Evolutionary conservation across 1,140 invertebrate genomes (phyloP), one percentile per base, ranked within the genome.

Genomic region (Yoshiicerus persimilis): DNA sequence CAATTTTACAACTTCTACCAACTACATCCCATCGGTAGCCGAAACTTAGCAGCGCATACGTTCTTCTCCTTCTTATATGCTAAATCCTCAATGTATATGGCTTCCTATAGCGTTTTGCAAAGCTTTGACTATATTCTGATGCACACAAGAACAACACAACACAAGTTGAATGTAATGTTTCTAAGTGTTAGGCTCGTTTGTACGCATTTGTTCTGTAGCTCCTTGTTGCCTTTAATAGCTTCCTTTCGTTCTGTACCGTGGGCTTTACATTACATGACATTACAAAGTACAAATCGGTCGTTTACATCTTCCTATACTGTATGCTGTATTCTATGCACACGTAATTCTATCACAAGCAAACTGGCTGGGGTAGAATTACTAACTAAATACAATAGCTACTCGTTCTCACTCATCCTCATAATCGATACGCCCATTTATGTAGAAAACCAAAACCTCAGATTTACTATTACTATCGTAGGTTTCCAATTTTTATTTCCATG

Each of bases 1-100:
- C 75, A 80, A 80, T 80, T 80, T 80, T 80, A 80, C 75, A 80
- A 25, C 34, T 20, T n/a, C 75, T n/a, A n/a, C n/a, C n/a, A n/a
- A n/a, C n/a, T 80, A 38, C 75, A 80, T 80, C 34, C 38, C 75
- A 80, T 80, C 75, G 75, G 75, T 36, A 80, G 75, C 66, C 27
- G 66, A 70, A 70, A 30, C 23, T 70, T 70, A 30, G 30, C 25
- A 30, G 25, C 27, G 25, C 10, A 32, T 30, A 70, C 66, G n/a
- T n/a, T n/a, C n/a, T n/a, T 56, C 13, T 56, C 13, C 47, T 5
- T 56, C 47, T 16, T 56, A n/a, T 56, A 56, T n/a, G 20, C 47
- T n/a, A n/a, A 56, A 56, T 56, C 16, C 39, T 41, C 39, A 56
- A 56, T 56, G 47, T 56, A 56, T n/a, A 56, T 16, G n/a, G 47